Conservation (phyloP, 2,888 invertebrate species). For the Anagyrus pseudococci region DNA sequence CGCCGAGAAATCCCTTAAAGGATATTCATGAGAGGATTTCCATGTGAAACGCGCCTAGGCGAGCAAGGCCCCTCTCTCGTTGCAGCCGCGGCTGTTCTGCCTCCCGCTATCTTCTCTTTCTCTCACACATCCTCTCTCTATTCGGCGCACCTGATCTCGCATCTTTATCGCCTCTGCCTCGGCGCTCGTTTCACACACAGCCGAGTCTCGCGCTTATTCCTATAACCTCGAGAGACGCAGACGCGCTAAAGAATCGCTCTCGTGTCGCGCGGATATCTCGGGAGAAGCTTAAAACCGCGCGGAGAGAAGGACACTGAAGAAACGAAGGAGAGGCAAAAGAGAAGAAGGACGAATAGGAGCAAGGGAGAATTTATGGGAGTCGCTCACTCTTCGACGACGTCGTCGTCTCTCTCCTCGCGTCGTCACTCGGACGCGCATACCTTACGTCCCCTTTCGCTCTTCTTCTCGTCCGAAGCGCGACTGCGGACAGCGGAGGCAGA, state of each 20-base stretch:
- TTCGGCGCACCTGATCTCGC: slow-evolving; percentile 16
- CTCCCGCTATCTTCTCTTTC: slow-evolving; percentile 33
- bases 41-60: slow-evolving; percentile 56
- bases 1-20: slow-evolving; percentile 46
- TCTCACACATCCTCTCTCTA: slow-evolving; percentile 18
- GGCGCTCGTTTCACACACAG: slow-evolving; percentile 8
- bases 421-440: slow-evolving; percentile 17
- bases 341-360: slow-evolving; percentile 36
- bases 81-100: too few relatives aligned
- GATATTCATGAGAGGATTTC: slow-evolving; percentile 59
- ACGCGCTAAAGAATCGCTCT: slow-evolving; percentile 27
- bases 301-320: too few relatives aligned
- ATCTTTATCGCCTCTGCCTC: slow-evolving; percentile 32
- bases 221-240: not conserved
- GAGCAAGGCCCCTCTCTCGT: slow-evolving; percentile 37
- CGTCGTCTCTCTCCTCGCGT: slow-evolving; percentile 18
- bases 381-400: slow-evolving; percentile 29
- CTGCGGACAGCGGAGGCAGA: not conserved
- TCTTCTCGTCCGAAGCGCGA: not conserved
- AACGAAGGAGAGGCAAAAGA: too few relatives aligned
- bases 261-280: too few relatives aligned
- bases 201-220: slow-evolving; percentile 22
- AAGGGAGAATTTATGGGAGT: slow-evolving; percentile 44
- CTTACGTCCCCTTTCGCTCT: not conserved
- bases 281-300: slow-evolving; percentile 46